Evolutionary conservation across 2,888 invertebrate genomes (phyloP).

Genomic region (Chydorus sphaericus): DNA sequence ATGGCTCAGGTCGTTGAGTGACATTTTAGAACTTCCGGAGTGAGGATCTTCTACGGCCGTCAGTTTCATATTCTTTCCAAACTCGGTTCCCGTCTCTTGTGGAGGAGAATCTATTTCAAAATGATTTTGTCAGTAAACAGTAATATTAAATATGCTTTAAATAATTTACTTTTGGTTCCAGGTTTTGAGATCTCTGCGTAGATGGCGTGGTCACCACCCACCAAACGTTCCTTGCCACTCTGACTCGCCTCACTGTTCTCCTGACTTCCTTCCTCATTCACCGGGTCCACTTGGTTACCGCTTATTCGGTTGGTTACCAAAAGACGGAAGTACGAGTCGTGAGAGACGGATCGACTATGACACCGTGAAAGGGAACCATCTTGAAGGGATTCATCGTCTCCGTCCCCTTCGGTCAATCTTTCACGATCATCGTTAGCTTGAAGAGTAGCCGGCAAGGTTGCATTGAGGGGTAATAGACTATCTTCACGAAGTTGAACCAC

Average conservation of each 20-base stretch:
- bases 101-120: neutral
- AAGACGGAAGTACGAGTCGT: constrained; percentile 67
- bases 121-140: no score
- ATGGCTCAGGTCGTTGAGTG: constrained; percentile 9
- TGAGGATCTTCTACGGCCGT: constrained; percentile 11
- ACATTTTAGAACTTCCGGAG: constrained; percentile 4
- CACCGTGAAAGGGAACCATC: constrained; percentile 18
- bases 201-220: neutral
- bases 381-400: neutral
- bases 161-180: neutral
- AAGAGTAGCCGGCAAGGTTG: no score
- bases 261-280: constrained; percentile 25
- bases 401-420: neutral
- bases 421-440: no score
- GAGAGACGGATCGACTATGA: constrained; percentile 52
- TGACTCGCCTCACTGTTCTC: neutral
- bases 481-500: neutral
- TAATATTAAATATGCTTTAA: no score
- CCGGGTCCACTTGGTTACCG: constrained; percentile 29
- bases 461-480: neutral
- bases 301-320: neutral
- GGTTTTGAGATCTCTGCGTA: constrained; percentile 4
- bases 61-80: constrained; percentile 10
- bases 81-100: neutral
- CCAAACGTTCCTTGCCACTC: neutral